Percentiles rank a stretch among this genome's conserved stretches.
Conservation (phyloP, 2,797 vertebrate genomes). For the Petrocephalus sullivani region DNA sequence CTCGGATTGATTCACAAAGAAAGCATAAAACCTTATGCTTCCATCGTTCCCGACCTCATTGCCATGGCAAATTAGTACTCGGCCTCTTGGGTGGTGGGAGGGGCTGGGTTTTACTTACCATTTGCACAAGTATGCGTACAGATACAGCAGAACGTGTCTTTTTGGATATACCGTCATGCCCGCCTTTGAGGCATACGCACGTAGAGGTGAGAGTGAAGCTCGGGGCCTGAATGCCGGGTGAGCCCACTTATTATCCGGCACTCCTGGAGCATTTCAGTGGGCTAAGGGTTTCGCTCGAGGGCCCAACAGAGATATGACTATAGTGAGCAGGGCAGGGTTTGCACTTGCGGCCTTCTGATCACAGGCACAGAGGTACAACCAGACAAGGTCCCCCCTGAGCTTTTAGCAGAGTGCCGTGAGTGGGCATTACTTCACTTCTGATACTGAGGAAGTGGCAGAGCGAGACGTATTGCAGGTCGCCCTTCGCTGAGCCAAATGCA, state of each 20-base stretch:
- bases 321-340: not conserved
- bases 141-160: not conserved
- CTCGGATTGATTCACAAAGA: not conserved
- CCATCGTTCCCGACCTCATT: not conserved
- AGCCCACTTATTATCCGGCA: not conserved
- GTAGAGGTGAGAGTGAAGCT: not conserved
- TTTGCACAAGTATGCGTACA: not conserved
- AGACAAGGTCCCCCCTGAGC: not conserved
- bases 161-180: not conserved
- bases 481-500: slow-evolving; percentile 41
- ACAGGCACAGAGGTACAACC: not conserved
- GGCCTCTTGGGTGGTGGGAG: not conserved
- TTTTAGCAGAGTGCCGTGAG: slow-evolving; percentile 21
- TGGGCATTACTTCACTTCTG: slow-evolving; percentile 5
- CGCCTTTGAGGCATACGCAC: not conserved
- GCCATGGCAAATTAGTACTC: not conserved
- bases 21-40: not conserved
- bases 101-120: slow-evolving; percentile 32
- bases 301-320: not conserved
- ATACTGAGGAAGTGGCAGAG: not conserved
- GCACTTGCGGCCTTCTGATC: too few species aligned
- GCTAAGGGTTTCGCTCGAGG: not conserved
- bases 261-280: not conserved
- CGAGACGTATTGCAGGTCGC: slow-evolving; percentile 7
- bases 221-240: not conserved